Evolutionary conservation across 2,888 invertebrate species (phyloP), one percentile per base, ranked within the genome.

Genomic region (Drosophila buzzatii): DNA sequence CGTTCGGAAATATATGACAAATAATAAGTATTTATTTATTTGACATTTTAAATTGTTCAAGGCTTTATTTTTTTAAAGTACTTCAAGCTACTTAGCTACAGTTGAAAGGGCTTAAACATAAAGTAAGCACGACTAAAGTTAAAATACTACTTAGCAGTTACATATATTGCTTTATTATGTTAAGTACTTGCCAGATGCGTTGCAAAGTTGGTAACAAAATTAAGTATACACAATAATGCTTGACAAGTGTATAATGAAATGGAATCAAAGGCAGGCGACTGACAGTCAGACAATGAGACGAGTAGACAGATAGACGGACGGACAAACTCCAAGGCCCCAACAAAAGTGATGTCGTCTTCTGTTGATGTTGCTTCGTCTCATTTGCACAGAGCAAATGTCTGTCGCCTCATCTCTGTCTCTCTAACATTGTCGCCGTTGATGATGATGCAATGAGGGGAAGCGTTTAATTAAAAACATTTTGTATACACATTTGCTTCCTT

Each of bases 381-480:
- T 37, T 57, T 42, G 20, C 42, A 33, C 39, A 41, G 39, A 51
- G 41, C 45, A 39, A 52, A 53, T 18, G 23, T 37, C 52, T 31
- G 66, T 49, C 23, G n/a, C 62, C 39, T 49, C 42, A 41, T 78
- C 68, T 66, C 61, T 75, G 62, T 70, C 77, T 74, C 80, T 76
- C 80, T 80, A 57, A 66, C 77, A 66, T 71, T 76, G 81, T 76
- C 67, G 76, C 56, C 51, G 61, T 53, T 57, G 66, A 53, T 64
- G 49, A 59, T 59, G 61, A 70, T 74, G 68, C 57, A 63, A 64
- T 66, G 67, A 70, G 83, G 84, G 87, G 81, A 89, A 91, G 79
- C 87, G 88, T 89, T 90, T 91, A 90, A 90, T 90, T 90, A 90
- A 90, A 90, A 90, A 90, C 90, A 91, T 91, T 90, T 91, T 91